Percentiles rank a stretch among this genome's conserved stretches.
Evolutionary conservation across 1,140 invertebrate species (phyloP).

Genomic region (Battus philenor): DNA sequence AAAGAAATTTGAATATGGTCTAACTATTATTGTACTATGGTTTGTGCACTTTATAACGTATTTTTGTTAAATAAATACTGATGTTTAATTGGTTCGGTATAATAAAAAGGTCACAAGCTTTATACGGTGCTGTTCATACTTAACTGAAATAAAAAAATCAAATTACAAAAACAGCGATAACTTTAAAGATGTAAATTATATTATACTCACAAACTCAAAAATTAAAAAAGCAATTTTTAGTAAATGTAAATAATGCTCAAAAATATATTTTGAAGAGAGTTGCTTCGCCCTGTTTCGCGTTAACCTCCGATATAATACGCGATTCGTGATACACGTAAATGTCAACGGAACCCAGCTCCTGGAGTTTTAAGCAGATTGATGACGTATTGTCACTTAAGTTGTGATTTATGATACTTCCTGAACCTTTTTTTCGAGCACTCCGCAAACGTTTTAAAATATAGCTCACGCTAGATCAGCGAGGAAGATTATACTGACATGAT

Average conservation of each 20-base stretch:
- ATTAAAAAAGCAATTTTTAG: neutral
- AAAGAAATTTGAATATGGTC: too few relatives aligned
- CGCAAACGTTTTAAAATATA: slow-evolving; percentile 3
- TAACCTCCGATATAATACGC: slow-evolving; percentile 1
- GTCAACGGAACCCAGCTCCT: slow-evolving; percentile 21
- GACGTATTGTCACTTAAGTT: slow-evolving; percentile 39
- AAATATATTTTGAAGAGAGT: neutral
- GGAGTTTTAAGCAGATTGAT: slow-evolving; percentile 44
- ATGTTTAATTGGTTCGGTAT: too few relatives aligned
- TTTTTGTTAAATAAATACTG: too few relatives aligned
- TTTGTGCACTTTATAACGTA: too few relatives aligned
- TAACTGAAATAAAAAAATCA: neutral
- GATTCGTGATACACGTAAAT: slow-evolving; percentile 22
- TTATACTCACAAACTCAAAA: neutral
- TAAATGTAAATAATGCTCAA: neutral
- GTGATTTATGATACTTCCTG: slow-evolving; percentile 41
- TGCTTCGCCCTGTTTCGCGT: neutral
- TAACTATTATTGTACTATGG: too few relatives aligned
- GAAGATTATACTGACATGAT: slow-evolving; percentile 18
- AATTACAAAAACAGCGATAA: neutral
- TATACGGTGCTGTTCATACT: too few relatives aligned
- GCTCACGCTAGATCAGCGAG: slow-evolving; percentile 3
- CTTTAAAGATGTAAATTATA: neutral
- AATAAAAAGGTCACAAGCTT: too few relatives aligned
- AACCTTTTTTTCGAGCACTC: slow-evolving; percentile 8